Evolutionary conservation across 2,888 invertebrate species (phyloP), one percentile per base, ranked within the genome.

Genomic region (Fragum fragum): DNA sequence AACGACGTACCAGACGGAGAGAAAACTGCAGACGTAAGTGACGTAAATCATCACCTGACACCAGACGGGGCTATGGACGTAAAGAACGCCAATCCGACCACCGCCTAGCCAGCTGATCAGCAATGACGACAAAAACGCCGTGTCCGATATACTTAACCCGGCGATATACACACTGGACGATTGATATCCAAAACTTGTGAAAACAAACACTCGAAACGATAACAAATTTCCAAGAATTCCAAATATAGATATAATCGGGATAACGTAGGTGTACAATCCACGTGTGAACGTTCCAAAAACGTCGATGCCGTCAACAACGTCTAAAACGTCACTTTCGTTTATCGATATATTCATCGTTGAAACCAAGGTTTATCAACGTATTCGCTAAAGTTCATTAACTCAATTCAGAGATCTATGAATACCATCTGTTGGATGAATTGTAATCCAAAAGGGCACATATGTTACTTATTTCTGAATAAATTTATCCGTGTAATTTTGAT

Each of bases 1-100:
- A 6, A 97, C 97, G n/a, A 97, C 97, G 85, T 97, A 96, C 97
- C 98, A 98, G 0, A 97, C 97, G 88, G 97, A 97, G 76, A 97
- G 95, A 92, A 97, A 97, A 91, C 97, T 96, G 82, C 96, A 96
- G 76, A 97, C 96, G 89, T 96, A 96, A 32, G 90, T 88, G 32
- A 90, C 76, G 83, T 91, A 93, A 21, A 91, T 88, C 68, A 92
- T 87, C 11, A 88, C 53, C 29, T 81, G 69, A 36, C 81, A 81
- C 73, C 73, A 81, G 21, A 76, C 28, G n/a, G 68, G 63, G 16
- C 42, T 59, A 29, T 63, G 28, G 3, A 73, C 66, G 18, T 68
- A 69, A 7, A 53, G 14, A 28, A 81, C 32, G 1, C 76, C 81
- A n/a, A 81, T 55, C 36, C 66, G 55, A 16, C 81, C 85, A 57